Evolutionary conservation across 2,888 invertebrate species (phyloP), one percentile per base, ranked within the genome.

Genomic region (Thyatira batis): DNA sequence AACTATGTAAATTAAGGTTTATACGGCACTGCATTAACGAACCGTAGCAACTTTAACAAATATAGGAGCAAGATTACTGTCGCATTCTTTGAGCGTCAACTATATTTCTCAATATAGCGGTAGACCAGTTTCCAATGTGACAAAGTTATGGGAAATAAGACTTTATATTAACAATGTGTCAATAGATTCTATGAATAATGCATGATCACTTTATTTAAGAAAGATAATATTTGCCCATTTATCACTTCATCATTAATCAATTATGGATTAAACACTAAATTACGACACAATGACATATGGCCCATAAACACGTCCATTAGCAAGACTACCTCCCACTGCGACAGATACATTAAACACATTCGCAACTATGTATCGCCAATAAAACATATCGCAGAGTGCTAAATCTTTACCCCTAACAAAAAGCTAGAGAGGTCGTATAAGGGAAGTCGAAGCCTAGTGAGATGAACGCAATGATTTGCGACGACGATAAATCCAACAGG

Each of bases 391-490:
- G 25, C 25, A 46, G n/a, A 46, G 45, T 46, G 45, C 23, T 25
- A 23, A 21, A 46, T 46, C 45, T 46, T 25, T 23, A 46, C n/a
- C 46, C 46, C 46, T 25, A 21, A 25, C 46, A 46, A 46, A 25
- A 46, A 46, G 48, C 28, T 51, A 23, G 28, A 55, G 53, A 53
- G 57, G 56, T 57, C 20, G 54, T 57, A 60, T 65, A 61, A 65
- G 65, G 62, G 71, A 67, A 73, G 67, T 70, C 58, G 57, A 63
- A 64, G 61, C 55, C 58, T 67, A 72, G 69, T 73, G 73, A 81
- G 81, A 82, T 78, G 84, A 82, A 78, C 76, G 79, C 79, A 84
- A 84, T 88, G 86, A 87, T 88, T 87, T 86, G 87, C 84, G 65
- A 76, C 71, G 65, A 77, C 82, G 76, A 87, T 88, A 88, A 89